These are phyloP conservation scores for Colistium nudipinnis DNA, from an alignment of 2,113 vertebrate species.

Conservation along the genomic window DNA sequence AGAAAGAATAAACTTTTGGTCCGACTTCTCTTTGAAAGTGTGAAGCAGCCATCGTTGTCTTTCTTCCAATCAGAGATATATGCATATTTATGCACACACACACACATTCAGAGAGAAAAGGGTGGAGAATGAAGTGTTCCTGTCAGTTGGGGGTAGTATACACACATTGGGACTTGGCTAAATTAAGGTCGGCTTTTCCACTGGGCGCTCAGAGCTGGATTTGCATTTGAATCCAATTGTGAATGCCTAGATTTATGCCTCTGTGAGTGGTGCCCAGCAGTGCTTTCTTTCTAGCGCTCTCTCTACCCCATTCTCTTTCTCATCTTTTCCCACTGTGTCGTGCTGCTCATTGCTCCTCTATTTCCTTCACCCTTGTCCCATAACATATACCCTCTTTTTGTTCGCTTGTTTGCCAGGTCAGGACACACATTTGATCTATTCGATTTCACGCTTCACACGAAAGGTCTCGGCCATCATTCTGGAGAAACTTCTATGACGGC, in stretches of 20 bases:
- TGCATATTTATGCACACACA: slow-evolving; percentile 32
- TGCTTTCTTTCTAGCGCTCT: slow-evolving; percentile 59
- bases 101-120: slow-evolving; percentile 24
- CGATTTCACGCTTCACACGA: slow-evolving; percentile 38
- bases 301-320: slow-evolving; percentile 35
- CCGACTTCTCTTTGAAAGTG: not conserved
- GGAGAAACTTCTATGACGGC: slow-evolving; percentile 1
- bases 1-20: not conserved
- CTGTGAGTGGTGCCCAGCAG: slow-evolving; percentile 72
- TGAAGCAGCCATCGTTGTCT: not conserved
- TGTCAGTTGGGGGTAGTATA: slow-evolving; percentile 60
- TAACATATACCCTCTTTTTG: slow-evolving; percentile 6
- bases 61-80: slow-evolving; percentile 5
- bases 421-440: slow-evolving; percentile 25
- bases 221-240: slow-evolving; percentile 84
- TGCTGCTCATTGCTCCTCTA: slow-evolving; percentile 22
- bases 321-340: slow-evolving; percentile 41
- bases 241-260: slow-evolving; percentile 77
- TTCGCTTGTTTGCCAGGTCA: slow-evolving; percentile 23
- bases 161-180: slow-evolving; percentile 67
- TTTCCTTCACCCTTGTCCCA: slow-evolving; percentile 26
- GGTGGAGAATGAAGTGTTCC: slow-evolving; percentile 65
- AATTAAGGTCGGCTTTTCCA: slow-evolving; percentile 77
- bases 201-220: slow-evolving; percentile 62
- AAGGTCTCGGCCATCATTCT: slow-evolving; percentile 32